These are phyloP conservation scores for Pyxicephalus adspersus DNA, from an alignment of 2,113 vertebrate species.

Conservation along the genomic window DNA sequence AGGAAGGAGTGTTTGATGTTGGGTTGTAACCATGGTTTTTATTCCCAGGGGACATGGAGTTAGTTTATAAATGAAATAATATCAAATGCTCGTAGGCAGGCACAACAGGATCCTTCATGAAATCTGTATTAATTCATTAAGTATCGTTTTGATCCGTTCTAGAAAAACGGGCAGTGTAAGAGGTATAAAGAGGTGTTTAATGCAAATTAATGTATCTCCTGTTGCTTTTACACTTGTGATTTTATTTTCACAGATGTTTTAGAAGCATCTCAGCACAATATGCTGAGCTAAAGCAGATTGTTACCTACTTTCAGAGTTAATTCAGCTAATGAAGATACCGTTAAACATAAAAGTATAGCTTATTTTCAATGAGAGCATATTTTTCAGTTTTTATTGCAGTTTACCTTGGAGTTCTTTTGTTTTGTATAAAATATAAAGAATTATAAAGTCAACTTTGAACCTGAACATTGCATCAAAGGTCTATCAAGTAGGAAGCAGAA, in stretches of 20 bases:
- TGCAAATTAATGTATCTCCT: background rate
- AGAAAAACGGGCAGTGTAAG: background rate
- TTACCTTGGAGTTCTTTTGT: too few species aligned
- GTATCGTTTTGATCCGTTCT: slow-evolving; percentile 2
- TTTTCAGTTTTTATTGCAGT: too few species aligned
- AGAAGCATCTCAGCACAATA: too few species aligned
- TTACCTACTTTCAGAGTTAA: too few species aligned
- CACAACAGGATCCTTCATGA: slow-evolving; percentile 10
- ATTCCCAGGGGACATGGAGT: slow-evolving; percentile 6
- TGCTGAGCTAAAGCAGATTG: too few species aligned
- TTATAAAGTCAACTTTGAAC: too few species aligned
- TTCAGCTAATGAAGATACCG: too few species aligned
- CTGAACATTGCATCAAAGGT: too few species aligned
- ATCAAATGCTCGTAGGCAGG: slow-evolving; percentile 8
- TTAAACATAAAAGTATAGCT: too few species aligned
- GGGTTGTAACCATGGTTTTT: background rate
- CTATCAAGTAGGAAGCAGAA: too few species aligned
- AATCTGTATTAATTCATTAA: slow-evolving; percentile 20
- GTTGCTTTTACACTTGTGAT: background rate
- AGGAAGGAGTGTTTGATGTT: slow-evolving; percentile 25
- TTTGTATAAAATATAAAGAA: too few species aligned
- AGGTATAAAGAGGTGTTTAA: slow-evolving; percentile 1
- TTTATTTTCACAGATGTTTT: background rate
- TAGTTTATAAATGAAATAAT: slow-evolving; percentile 25
- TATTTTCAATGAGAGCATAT: too few species aligned